Percentiles rank a stretch among this genome's conserved stretches.
phyloP scores from a whole-genome alignment of 2,797 vertebrate species.

The Momotus momota region DNA sequence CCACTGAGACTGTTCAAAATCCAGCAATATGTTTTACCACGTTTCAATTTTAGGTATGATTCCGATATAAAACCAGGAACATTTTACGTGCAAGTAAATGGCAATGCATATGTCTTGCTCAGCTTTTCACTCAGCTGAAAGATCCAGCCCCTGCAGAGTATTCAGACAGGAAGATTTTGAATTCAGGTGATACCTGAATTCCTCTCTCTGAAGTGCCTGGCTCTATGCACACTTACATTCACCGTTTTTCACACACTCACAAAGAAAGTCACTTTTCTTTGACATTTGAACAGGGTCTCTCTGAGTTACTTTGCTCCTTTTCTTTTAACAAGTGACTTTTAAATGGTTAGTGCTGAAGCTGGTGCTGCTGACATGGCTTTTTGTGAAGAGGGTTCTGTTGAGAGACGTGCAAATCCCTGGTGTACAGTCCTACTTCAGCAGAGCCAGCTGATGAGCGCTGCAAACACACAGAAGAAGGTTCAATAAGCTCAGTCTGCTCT shows the following conservation, averaged over 20 bases:
- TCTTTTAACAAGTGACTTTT: not conserved
- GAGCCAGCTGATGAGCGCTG: not conserved
- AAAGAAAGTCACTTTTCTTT: not conserved
- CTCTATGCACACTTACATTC: not conserved
- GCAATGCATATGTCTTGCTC: not conserved
- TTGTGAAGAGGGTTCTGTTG: not conserved
- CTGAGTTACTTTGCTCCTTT: not conserved
- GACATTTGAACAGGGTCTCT: not conserved
- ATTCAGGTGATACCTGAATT: not conserved
- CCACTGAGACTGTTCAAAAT: not conserved
- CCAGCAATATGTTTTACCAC: not conserved
- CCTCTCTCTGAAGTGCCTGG: not conserved
- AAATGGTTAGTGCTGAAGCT: not conserved
- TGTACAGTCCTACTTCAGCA: not conserved
- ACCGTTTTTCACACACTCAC: not conserved
- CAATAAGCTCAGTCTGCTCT: not conserved
- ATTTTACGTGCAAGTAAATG: not conserved
- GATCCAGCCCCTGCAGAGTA: not conserved
- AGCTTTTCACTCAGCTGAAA: not conserved
- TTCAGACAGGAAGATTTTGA: not conserved
- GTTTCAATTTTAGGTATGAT: not conserved
- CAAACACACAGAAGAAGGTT: not conserved
- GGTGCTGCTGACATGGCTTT: not conserved
- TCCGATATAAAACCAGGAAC: not conserved
- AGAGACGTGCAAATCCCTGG: not conserved